Base-by-base conservation (phyloP, 2,888 invertebrate species). In the Zelleria hepariella region DNA sequence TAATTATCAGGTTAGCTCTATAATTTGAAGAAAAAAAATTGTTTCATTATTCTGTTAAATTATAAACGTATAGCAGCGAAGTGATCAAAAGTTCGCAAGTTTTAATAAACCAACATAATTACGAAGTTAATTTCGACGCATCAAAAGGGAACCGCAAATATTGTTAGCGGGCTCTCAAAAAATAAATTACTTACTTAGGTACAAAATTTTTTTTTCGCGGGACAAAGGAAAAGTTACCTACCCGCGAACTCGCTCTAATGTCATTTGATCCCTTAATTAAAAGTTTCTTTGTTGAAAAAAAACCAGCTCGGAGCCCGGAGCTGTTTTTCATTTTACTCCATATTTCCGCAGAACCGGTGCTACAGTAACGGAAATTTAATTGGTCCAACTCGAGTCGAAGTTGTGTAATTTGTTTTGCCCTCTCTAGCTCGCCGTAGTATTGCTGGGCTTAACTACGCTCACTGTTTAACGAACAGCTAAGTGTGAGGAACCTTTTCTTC, bases 251-350 rank as follows among this genome's bases (percentile, higher is more conserved):
- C 77, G 71, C 74, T 83, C 74, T 84, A 83, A 86, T 87, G 85
- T 84, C 86, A 86, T 85, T 86, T 86, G 85, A 86, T 85, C 83
- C 86, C 82, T 85, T 88, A 86, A 86, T 87, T 88, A 87, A 88
- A 87, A 87, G 82, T 87, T 87, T 77, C 75, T 66, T 71, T 74
- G 76, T 75, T 82, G 82, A 80, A 83, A 79, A 78, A 71, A 70
- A 42, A 42, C 32, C 5, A 15, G 32, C 15, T 42, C 10, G 66
- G 63, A 71, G 75, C 79, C 76, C 74, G 74, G 70, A 78, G 82
- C 78, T 80, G 80, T 83, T 83, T 83, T 84, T 80, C 82, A 80
- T 86, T 86, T 86, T 83, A 82, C 85, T 86, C 78, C 82, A 86
- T 86, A 86, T 86, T 87, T 83, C 74, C 79, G 77, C 71, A 75